phyloP scores from a whole-genome alignment of 2,113 vertebrate species.

The Regulus satrapa region DNA sequence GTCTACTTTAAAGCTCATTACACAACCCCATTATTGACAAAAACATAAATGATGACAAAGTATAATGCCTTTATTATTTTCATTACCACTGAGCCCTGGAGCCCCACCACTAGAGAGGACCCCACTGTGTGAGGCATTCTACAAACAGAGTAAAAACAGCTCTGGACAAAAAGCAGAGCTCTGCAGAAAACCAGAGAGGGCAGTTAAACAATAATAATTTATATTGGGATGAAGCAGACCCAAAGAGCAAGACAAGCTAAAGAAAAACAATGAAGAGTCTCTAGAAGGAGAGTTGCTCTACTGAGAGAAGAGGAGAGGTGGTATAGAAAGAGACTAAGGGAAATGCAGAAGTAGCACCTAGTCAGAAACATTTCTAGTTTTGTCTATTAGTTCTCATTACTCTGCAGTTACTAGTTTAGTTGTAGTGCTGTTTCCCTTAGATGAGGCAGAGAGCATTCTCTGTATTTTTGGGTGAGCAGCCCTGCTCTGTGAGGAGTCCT shows the following conservation, averaged over 20 bases:
- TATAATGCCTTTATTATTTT: not conserved
- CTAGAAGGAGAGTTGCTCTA: not conserved
- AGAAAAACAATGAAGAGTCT: not conserved
- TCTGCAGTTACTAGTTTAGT: not conserved
- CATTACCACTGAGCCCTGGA: not conserved
- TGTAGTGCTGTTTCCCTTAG: not conserved
- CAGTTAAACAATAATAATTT: not conserved
- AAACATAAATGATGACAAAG: not conserved
- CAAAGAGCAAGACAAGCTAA: not conserved
- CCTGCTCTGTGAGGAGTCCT: too few relatives aligned
- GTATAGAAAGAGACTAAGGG: not conserved
- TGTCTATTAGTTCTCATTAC: not conserved
- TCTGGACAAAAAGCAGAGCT: not conserved
- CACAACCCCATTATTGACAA: not conserved
- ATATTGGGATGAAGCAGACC: not conserved
- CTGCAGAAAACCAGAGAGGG: not conserved
- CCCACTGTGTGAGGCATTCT: not conserved
- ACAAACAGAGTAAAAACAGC: not conserved
- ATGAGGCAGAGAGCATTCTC: not conserved
- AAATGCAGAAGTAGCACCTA: not conserved
- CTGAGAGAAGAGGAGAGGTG: not conserved
- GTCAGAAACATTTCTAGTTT: not conserved
- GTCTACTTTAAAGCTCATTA: not conserved
- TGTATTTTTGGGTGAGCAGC: not conserved
- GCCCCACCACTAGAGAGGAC: not conserved